phyloP scores from a whole-genome alignment of 2,888 invertebrate genomes.

The Aporophyla nigra region DNA sequence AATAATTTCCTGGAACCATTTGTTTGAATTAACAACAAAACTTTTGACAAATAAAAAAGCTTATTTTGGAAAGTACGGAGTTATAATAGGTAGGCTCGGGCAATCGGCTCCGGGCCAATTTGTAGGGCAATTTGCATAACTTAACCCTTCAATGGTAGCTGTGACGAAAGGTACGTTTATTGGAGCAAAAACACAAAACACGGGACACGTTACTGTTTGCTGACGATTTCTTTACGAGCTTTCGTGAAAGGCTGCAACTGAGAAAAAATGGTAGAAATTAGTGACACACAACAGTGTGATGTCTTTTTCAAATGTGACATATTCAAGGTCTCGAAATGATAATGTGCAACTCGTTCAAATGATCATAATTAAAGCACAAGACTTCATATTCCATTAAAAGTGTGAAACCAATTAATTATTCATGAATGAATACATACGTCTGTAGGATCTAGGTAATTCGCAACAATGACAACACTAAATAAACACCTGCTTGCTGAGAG shows the following conservation, averaged over 20 bases:
- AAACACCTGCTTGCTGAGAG: slow-evolving; percentile 4
- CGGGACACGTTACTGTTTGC: slow-evolving; percentile 77
- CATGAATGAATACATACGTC: slow-evolving; percentile 4
- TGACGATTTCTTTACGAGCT: slow-evolving; percentile 74
- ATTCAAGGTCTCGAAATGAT: background rate
- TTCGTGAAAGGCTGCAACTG: slow-evolving; percentile 74
- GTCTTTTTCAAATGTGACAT: slow-evolving; percentile 25
- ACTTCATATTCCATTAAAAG: background rate
- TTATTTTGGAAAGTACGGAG: slow-evolving; percentile 73
- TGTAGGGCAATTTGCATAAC: slow-evolving; percentile 88
- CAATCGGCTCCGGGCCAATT: slow-evolving; percentile 75
- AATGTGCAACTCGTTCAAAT: background rate
- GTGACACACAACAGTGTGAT: slow-evolving; percentile 55
- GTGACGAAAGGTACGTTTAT: slow-evolving; percentile 81
- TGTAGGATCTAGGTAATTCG: background rate
- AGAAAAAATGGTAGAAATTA: slow-evolving; percentile 59
- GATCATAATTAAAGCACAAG: slow-evolving; percentile 4
- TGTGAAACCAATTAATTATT: slow-evolving; percentile 19
- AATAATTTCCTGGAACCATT: slow-evolving; percentile 63
- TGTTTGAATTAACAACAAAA: slow-evolving; percentile 67
- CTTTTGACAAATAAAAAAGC: slow-evolving; percentile 68
- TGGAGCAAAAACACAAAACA: slow-evolving; percentile 83
- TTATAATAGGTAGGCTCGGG: slow-evolving; percentile 74
- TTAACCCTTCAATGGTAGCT: slow-evolving; percentile 84
- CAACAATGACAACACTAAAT: slow-evolving; percentile 10